phyloP scores from a whole-genome alignment of 2,797 vertebrate genomes.

The Mormyrus proboscirostris region DNA sequence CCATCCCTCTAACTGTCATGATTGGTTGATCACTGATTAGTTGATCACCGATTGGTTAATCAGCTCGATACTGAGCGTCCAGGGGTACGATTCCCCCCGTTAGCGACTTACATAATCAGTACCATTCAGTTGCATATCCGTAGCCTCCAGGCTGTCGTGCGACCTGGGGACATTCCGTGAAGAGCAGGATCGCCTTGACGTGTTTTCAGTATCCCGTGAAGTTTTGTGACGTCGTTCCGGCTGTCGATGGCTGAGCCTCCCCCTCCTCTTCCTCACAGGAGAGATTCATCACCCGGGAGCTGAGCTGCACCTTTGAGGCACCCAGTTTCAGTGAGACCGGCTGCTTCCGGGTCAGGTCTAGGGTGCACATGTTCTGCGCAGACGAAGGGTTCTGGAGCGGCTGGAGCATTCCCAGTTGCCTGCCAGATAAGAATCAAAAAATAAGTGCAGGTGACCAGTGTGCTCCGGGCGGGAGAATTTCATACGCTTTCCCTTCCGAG shows the following conservation, averaged over 20 bases:
- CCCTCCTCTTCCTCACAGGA: slow-evolving; percentile 23
- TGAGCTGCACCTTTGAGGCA: slow-evolving; percentile 23
- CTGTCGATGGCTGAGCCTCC: not conserved
- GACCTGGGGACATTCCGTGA: not conserved
- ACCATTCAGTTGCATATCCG: not conserved
- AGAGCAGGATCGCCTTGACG: not conserved
- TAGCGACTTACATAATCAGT: not conserved
- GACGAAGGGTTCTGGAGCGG: slow-evolving; percentile 57
- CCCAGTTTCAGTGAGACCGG: not conserved
- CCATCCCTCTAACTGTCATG: not conserved
- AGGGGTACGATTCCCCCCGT: not conserved
- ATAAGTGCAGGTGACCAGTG: not conserved
- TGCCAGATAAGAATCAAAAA: not conserved
- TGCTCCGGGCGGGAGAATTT: not conserved
- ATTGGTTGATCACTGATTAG: not conserved
- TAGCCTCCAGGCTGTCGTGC: not conserved
- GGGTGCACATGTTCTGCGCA: slow-evolving; percentile 52
- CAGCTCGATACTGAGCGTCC: not conserved
- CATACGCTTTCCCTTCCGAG: not conserved
- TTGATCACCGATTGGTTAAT: not conserved
- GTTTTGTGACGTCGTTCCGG: not conserved
- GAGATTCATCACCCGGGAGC: slow-evolving; percentile 29
- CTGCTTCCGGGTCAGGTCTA: slow-evolving; percentile 59
- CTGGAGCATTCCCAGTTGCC: slow-evolving; percentile 52
- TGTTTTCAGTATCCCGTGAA: not conserved